Evolutionary conservation across 2,797 vertebrate species (phyloP), one percentile per base, ranked within the genome.

Genomic region (Antennarius maculatus): DNA sequence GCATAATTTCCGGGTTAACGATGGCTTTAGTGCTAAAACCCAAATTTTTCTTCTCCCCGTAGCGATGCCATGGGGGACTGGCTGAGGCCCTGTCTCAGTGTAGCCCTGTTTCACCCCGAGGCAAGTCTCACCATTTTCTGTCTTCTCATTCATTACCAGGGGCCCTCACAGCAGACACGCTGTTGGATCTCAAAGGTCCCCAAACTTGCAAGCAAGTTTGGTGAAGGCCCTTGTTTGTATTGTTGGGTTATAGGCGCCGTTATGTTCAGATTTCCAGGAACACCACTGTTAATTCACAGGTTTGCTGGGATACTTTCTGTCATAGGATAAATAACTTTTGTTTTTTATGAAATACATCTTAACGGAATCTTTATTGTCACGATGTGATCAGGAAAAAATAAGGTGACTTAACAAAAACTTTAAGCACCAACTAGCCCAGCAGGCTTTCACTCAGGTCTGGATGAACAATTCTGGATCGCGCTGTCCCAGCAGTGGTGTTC

Each of bases 191-290:
- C 91, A 91, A 91, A 70, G 92, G 92, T 97, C 96, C 96, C 96
- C 96, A 98, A 97, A 97, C 96, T 97, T 97, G 94, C 76, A 97
- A 97, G 95, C 95, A 97, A 97, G 96, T 97, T 97, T 97, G 96
- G 96, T 96, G 96, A 97, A 96, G 95, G 95, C 84, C 95, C 95
- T 95, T 96, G 92, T 59, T 91, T 88, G 70, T 81, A 93, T 93
- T 95, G 0, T 86, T 89, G 45, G 45, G 0, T 0, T 76, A 77
- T 72, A 84, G 83, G 50, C 50, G 74, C 65, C 71, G 58, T 75
- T 70, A 70, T 51, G 15, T 71, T 0, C 0, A 66, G 31, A 34
- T 34, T 34, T 34, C 31, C 5, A 34, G 5, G 5, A 34, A 8
- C 31, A 34, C 31, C 8, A 34, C 31, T 34, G 31, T 34, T 34